These are phyloP conservation scores for Spheniscus mendiculus DNA, from an alignment of 2,113 vertebrate genomes.

Conservation along the genomic window DNA sequence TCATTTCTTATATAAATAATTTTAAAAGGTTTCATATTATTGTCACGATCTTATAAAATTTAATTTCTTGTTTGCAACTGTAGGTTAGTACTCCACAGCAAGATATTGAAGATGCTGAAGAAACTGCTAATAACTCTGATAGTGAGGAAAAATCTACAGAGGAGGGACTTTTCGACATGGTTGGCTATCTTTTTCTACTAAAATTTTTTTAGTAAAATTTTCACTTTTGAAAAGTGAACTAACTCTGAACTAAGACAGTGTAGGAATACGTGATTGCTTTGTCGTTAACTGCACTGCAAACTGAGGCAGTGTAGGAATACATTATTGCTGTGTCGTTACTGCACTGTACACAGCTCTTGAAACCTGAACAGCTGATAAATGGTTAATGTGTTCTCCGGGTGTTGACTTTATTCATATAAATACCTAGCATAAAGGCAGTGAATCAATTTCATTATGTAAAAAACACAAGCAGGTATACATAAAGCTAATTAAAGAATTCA, in stretches of 20 bases:
- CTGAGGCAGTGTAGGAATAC: background rate
- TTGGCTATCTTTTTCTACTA: constrained; percentile 46
- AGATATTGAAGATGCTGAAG: constrained; percentile 88
- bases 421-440: background rate
- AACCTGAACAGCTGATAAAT: background rate
- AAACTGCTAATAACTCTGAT: constrained; percentile 57
- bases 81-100: constrained; percentile 88
- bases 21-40: background rate
- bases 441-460: background rate
- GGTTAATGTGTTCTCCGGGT: background rate
- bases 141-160: constrained; percentile 56
- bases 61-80: background rate
- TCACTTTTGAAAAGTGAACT: background rate
- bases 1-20: background rate
- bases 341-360: background rate
- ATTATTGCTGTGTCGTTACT: background rate
- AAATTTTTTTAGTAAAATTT: background rate
- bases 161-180: constrained; percentile 93
- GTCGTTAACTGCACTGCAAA: background rate
- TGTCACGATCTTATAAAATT: background rate
- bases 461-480: background rate
- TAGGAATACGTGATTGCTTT: background rate
- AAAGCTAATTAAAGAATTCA: background rate
- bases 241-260: background rate
- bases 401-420: background rate